Percentiles rank a stretch among this genome's conserved stretches.
Evolutionary conservation across 2,888 invertebrate genomes (phyloP).

Genomic region (Spodoptera exigua): DNA sequence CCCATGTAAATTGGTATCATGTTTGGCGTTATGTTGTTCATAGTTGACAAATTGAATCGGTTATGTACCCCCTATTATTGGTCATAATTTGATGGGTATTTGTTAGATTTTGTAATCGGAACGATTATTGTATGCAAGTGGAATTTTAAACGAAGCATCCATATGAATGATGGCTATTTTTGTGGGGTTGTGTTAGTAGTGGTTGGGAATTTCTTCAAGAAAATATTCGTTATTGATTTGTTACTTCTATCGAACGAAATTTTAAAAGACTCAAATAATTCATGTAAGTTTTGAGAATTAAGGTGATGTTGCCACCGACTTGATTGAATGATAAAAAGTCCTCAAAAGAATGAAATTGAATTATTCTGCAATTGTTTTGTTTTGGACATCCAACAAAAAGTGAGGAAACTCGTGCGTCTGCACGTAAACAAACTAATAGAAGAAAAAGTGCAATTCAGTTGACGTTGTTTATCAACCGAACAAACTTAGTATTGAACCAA

Average conservation of each 20-base stretch:
- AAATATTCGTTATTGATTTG: too few relatives aligned
- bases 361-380: constrained; percentile 3
- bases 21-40: constrained; percentile 22
- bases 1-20: constrained; percentile 31
- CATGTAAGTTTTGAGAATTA: too few relatives aligned
- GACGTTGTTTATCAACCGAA: constrained; percentile 20
- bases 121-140: not conserved
- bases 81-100: constrained; percentile 3
- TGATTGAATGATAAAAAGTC: too few relatives aligned
- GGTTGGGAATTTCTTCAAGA: too few relatives aligned
- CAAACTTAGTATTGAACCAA: not conserved
- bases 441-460: constrained; percentile 9
- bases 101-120: not conserved
- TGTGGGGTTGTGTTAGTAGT: too few relatives aligned
- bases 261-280: too few relatives aligned
- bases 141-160: not conserved
- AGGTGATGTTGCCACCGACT: too few relatives aligned
- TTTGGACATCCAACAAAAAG: constrained; percentile 3
- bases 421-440: constrained; percentile 6
- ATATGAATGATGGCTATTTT: too few relatives aligned
- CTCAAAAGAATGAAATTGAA: not conserved
- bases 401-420: not conserved
- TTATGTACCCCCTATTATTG: constrained; percentile 1
- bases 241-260: too few relatives aligned
- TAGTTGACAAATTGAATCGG: constrained; percentile 31